Percentiles rank a stretch among this genome's conserved stretches.
phyloP scores from a whole-genome alignment of 2,797 vertebrate genomes.

The Mormyrus proboscirostris region DNA sequence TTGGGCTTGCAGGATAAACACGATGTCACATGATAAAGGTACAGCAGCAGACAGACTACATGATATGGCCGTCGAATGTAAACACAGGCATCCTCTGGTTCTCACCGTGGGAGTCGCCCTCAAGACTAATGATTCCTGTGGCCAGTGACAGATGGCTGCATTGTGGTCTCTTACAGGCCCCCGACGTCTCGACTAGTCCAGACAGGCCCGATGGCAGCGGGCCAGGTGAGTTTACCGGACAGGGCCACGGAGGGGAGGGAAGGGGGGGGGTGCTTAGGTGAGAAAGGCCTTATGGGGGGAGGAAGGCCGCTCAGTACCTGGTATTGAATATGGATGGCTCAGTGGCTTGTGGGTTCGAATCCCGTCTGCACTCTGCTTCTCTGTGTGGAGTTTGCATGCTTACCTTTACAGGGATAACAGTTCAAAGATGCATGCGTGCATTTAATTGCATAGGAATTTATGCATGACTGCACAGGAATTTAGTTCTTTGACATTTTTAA shows the following conservation, averaged over 20 bases:
- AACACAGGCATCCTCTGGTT: background rate
- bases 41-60: background rate
- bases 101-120: background rate
- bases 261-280: background rate
- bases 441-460: background rate
- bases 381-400: background rate
- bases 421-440: background rate
- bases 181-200: slow-evolving; percentile 51
- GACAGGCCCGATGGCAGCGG: slow-evolving; percentile 72
- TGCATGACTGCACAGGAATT: too few species aligned
- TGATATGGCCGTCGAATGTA: background rate
- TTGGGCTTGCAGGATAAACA: background rate
- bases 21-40: background rate
- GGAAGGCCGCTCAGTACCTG: background rate
- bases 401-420: background rate
- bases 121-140: background rate
- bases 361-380: background rate
- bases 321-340: background rate
- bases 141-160: background rate
- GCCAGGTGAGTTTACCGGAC: slow-evolving; percentile 60
- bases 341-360: background rate
- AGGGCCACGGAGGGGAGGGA: background rate
- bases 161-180: slow-evolving; percentile 48
- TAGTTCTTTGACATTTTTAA: background rate
- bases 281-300: background rate